A percentile compares a stretch with the other conserved stretches of the same genome.
Evolutionary conservation across 2,888 invertebrate genomes (phyloP).

Genomic region (Mesorhabditis belari): DNA sequence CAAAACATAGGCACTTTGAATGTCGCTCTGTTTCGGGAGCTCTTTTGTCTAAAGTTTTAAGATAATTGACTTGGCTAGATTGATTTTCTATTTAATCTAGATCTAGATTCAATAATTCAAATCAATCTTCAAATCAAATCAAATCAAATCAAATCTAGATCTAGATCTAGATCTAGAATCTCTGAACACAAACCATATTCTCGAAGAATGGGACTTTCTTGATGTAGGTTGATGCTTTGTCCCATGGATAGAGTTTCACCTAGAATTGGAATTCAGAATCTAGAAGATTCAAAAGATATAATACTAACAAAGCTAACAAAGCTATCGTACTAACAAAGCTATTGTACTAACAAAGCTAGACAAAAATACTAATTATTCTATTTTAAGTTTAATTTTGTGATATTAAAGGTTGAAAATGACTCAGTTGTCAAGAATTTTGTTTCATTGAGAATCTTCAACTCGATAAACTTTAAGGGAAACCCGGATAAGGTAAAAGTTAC

Average conservation of each 20-base stretch:
- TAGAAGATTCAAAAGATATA: not conserved
- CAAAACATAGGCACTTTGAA: conserved; percentile 69
- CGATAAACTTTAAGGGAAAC: not conserved
- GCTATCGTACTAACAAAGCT: no score
- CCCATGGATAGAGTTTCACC: conserved; percentile 85
- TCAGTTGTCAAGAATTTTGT: no score
- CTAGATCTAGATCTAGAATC: not conserved
- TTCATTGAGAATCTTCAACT: not conserved
- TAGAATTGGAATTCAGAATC: conserved; percentile 40
- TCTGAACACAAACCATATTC: conserved; percentile 66
- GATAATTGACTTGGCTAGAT: no score
- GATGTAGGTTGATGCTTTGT: conserved; percentile 81
- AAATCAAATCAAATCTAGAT: not conserved
- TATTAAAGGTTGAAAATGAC: no score
- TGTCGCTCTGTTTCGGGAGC: conserved; percentile 58
- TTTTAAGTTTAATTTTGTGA: no score
- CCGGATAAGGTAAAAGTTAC: not conserved
- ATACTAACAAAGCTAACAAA: not conserved
- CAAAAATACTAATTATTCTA: not conserved
- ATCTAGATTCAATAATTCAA: no score
- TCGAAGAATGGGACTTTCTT: conserved; percentile 93
- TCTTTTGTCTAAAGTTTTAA: conserved; percentile 18
- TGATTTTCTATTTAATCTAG: no score
- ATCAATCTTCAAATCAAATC: no score
- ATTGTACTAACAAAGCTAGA: no score